A percentile compares a stretch with the other conserved stretches of the same genome.
These are phyloP conservation scores for Otolemur crassicaudatus DNA, from an alignment of 2,797 vertebrate species.

Conservation along the genomic window DNA sequence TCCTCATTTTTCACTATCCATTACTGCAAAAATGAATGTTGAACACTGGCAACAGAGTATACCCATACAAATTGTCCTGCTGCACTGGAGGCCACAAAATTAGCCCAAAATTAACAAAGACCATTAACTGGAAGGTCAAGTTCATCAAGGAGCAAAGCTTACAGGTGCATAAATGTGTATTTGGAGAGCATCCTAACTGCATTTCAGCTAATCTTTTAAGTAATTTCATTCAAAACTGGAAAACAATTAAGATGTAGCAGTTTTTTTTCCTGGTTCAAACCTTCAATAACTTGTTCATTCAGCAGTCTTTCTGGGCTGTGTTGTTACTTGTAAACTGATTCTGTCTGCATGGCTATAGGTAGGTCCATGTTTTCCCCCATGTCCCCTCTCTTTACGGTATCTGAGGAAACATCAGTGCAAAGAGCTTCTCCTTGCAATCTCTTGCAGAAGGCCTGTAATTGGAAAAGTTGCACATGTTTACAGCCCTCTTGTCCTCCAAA, in stretches of 20 bases:
- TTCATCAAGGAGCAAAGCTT: constrained; percentile 48
- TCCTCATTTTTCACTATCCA: accelerated
- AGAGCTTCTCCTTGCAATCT: not conserved
- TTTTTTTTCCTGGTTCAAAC: constrained; percentile 63
- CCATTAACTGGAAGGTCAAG: constrained; percentile 83
- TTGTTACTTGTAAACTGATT: not conserved
- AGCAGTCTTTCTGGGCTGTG: not conserved
- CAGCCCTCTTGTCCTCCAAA: constrained; percentile 31
- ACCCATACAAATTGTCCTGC: constrained; percentile 46
- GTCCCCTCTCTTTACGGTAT: not conserved
- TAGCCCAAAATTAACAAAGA: constrained; percentile 28
- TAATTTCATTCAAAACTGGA: constrained; percentile 87
- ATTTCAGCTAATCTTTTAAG: constrained; percentile 13
- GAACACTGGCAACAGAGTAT: not conserved
- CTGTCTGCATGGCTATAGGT: constrained; percentile 44
- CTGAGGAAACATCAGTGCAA: not conserved
- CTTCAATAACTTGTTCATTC: constrained; percentile 1
- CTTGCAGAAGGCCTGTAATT: not conserved
- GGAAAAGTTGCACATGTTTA: constrained; percentile 72
- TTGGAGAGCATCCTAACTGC: constrained; percentile 65
- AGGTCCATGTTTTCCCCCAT: not conserved
- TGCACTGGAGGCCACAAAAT: not conserved
- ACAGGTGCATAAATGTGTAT: not conserved
- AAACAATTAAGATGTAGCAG: constrained; percentile 55
- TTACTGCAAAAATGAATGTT: not conserved